These are phyloP conservation scores for Chiridota heheva DNA, from an alignment of 35 echinoderm and acorn worm species.

Conservation along the genomic window DNA sequence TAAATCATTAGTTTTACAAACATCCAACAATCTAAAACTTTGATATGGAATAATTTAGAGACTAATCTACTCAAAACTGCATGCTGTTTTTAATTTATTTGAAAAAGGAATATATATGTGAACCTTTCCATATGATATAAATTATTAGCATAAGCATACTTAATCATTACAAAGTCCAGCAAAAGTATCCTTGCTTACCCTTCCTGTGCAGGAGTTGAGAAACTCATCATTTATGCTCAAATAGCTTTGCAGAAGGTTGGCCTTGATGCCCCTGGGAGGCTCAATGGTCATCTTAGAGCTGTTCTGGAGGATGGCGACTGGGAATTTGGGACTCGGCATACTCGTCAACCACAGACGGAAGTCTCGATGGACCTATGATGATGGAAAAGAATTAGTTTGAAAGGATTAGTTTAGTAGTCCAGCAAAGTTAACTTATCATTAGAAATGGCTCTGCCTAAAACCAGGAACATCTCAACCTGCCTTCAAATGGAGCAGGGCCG, in stretches of 20 bases:
- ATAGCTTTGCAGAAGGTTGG: constrained; percentile 86
- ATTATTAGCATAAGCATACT: background rate
- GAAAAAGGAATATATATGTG: background rate
- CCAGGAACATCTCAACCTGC: too few relatives aligned
- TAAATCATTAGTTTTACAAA: too few relatives aligned
- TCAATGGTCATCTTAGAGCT: constrained; percentile 98
- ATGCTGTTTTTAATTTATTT: background rate
- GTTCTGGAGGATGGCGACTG: constrained; percentile 92
- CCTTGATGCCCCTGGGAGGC: constrained; percentile 86
- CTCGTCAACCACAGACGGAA: constrained; percentile 98
- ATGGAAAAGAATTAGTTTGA: background rate
- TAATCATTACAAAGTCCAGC: constrained; percentile 1
- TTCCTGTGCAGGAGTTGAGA: constrained; percentile 21
- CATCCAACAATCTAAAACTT: too few relatives aligned
- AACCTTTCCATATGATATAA: background rate
- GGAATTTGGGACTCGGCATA: constrained; percentile 98
- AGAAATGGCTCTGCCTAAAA: too few relatives aligned
- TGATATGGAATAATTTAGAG: too few relatives aligned
- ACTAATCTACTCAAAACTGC: too few relatives aligned
- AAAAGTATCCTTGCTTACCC: too few relatives aligned
- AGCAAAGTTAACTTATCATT: too few relatives aligned
- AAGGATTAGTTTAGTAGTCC: too few relatives aligned
- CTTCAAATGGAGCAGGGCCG: too few relatives aligned
- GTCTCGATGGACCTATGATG: constrained; percentile 83
- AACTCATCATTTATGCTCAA: constrained; percentile 80